Evolutionary conservation across 53 echinoderm and acorn worm species (phyloP), one percentile per base, ranked within the genome.

Genomic region (Glandiceps talaboti): DNA sequence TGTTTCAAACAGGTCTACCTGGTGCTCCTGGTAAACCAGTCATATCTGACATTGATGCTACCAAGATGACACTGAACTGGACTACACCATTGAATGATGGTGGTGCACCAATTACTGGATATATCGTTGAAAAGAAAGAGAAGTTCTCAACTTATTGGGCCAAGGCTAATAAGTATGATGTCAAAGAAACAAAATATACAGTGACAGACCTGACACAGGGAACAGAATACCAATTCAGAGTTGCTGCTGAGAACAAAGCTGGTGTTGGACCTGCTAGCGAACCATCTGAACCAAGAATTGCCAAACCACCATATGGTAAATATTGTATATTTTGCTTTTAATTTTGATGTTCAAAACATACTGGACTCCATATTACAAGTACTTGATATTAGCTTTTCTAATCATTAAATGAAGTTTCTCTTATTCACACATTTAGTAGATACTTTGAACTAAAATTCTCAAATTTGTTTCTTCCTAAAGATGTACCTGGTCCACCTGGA

Each of bases 191-290:
- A 1, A 90, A 84, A 64, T 82, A 83, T 32, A 73, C 86, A n/a
- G 85, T 93, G 0, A 91, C 84, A 26, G 93, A 87, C 28, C 89
- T 99, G 33, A 82, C 85, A 20, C 93, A 93, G 81, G 83, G 88
- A 28, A 88, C 82, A 45, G 86, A 86, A 33, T 99, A 99, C 77
- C 91, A 99, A 73, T 99, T 99, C 90, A 77, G 93, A 0, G 79
- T 97, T 77, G 80, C 87, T 64, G 99, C 99, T 29, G 88, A 85
- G 31, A 99, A 99, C 83, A 99, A 86, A 78, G 93, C 93, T 81
- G 99, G 99, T 26, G 85, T 82, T 1, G 91, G 93, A 14, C 30
- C 30, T 30, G 27, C 31, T 1, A 78, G 79, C 31, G 79, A 27
- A 6, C 79, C 79, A 1, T 78, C 79, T 12, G 79, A 78, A 32